Evolutionary conservation across 2,113 vertebrate genomes (phyloP).

Genomic region (Pagrus major): DNA sequence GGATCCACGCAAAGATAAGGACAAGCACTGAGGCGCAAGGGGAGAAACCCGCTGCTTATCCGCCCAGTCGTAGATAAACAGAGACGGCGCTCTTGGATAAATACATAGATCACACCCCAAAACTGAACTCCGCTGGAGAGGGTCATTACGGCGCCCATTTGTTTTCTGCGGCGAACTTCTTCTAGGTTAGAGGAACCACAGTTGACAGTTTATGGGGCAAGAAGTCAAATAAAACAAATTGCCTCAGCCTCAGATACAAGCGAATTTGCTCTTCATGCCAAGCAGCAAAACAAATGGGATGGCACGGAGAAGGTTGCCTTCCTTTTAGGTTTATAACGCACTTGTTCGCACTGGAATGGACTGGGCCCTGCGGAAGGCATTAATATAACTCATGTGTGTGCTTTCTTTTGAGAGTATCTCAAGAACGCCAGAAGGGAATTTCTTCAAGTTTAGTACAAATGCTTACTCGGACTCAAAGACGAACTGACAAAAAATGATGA

Average conservation of each 20-base stretch:
- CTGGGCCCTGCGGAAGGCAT: neutral
- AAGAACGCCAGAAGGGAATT: no score
- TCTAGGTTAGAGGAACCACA: conserved; percentile 59
- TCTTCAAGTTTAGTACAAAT: no score
- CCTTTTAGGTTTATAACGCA: conserved; percentile 53
- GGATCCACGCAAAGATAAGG: conserved; percentile 47
- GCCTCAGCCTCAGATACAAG: conserved; percentile 61
- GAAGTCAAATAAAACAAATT: conserved; percentile 77
- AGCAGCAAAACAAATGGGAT: conserved; percentile 67
- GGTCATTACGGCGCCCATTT: conserved; percentile 65
- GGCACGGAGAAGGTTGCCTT: conserved; percentile 22
- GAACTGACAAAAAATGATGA: no score
- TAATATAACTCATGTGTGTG: neutral
- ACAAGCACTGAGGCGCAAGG: conserved; percentile 8
- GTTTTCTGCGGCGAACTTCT: conserved; percentile 65
- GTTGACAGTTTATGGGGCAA: conserved; percentile 70
- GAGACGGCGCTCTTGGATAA: conserved; percentile 48
- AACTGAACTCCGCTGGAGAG: conserved; percentile 60
- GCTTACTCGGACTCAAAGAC: no score
- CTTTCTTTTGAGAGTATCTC: no score
- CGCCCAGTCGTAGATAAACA: conserved; percentile 51
- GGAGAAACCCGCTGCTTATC: conserved; percentile 44
- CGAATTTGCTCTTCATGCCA: conserved; percentile 46
- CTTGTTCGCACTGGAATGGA: conserved; percentile 33
- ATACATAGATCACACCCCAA: conserved; percentile 67